These are phyloP conservation scores for Drosophila kokeensis DNA, from an alignment of 2,888 invertebrate species.

Conservation along the genomic window DNA sequence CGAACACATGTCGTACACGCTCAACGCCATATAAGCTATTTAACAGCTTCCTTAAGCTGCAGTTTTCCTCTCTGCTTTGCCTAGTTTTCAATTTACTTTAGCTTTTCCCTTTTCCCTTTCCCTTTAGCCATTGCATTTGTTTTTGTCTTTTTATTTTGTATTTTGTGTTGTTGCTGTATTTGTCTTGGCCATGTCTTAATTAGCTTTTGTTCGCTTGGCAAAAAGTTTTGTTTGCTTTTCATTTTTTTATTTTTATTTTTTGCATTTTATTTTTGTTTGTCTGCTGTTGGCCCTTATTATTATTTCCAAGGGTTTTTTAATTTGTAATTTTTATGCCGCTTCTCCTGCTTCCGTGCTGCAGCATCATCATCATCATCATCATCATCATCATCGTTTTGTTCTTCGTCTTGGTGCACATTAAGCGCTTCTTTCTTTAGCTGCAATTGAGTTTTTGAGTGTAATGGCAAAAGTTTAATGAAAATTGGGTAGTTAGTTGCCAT, in stretches of 20 bases:
- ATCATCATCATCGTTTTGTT: slow-evolving; percentile 5
- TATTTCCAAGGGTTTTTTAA: slow-evolving; percentile 74
- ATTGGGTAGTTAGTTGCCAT: slow-evolving; percentile 71
- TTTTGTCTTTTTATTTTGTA: slow-evolving; percentile 13
- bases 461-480: slow-evolving; percentile 73
- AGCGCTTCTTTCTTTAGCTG: slow-evolving; percentile 50
- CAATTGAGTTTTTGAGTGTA: slow-evolving; percentile 70
- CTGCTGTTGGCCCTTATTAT: slow-evolving; percentile 61
- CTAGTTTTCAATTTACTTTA: slow-evolving; percentile 67
- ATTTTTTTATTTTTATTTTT: not conserved
- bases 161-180: slow-evolving; percentile 16
- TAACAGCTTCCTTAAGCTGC: slow-evolving; percentile 67
- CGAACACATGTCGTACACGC: slow-evolving; percentile 74
- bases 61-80: slow-evolving; percentile 59
- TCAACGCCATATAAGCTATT: slow-evolving; percentile 70
- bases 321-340: slow-evolving; percentile 72
- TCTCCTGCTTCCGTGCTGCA: slow-evolving; percentile 22
- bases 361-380: slow-evolving; percentile 20
- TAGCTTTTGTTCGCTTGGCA: slow-evolving; percentile 69
- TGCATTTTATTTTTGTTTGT: slow-evolving; percentile 19
- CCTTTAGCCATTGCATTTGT: slow-evolving; percentile 41
- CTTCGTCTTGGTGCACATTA: slow-evolving; percentile 44
- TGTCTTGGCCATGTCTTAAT: slow-evolving; percentile 67
- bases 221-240: slow-evolving; percentile 32
- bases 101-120: slow-evolving; percentile 22